Base-by-base conservation (phyloP, 2,113 vertebrate genomes). In the Deroptyus accipitrinus region DNA sequence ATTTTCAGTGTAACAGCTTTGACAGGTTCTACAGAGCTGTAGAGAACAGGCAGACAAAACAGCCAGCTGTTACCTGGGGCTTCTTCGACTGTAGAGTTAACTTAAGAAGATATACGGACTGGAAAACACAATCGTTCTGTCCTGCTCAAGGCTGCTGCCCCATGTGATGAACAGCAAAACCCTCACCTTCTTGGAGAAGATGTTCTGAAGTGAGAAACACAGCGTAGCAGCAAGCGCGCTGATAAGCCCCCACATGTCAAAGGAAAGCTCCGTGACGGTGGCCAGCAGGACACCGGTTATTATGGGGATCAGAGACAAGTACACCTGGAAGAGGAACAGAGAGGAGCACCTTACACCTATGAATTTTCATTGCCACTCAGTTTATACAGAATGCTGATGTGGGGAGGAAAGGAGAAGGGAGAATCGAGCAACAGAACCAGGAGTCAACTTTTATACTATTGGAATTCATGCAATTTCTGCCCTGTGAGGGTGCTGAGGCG, bases 171-270 rank as follows among this genome's bases (percentile, higher is more conserved):
- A 7, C 2, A 42, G 48, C 35, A 41, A 12, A 49, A 42, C 13
- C 1, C 7, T 69, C 95, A 99, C 99, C 99, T 99, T 99, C 97
- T 99, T 99, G 7, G 99, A 99, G 98, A 99, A 99, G 95, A 99
- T 99, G 95, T 99, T 99, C 97, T 99, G 99, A 55, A 99, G 98
- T 1, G 99, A 99, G 97, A 99, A 99, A 97, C 99, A 99, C 48
- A 99, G 98, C 0, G 99, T 99, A 55, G 99, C 99, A 15, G 99
- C 99, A 25, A 99, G 98, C 1, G 99, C 99, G 8, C 99, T 99
- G 97, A 99, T 97, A 31, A 99, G 98, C 18, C 99, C 99, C 76
- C 98, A 99, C 64, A 99, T 94, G 94, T 99, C 99, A 63, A 99
- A 99, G 59, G 99, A 99, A 25, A 99, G 97, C 91, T 99, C 99